These are phyloP conservation scores for Mimachlamys varia DNA, from an alignment of 2,888 invertebrate genomes.

Conservation along the genomic window DNA sequence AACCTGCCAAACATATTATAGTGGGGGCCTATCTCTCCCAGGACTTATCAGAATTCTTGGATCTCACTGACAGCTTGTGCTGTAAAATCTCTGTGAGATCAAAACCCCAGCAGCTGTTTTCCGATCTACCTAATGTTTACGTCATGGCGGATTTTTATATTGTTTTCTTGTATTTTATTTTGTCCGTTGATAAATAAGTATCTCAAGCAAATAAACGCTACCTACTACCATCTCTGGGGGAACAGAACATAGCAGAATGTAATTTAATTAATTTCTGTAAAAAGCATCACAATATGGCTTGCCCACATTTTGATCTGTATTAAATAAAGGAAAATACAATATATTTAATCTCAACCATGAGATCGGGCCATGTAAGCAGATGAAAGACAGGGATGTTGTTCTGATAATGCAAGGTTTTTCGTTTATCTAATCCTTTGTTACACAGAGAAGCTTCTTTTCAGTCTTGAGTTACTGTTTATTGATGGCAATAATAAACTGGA, in stretches of 20 bases:
- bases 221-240: too few relatives aligned
- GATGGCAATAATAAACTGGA: neutral
- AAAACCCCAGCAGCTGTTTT: slow-evolving; percentile 6
- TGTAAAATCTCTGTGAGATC: neutral
- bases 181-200: neutral
- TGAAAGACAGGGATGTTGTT: neutral
- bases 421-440: neutral
- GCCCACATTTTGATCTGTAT: too few relatives aligned
- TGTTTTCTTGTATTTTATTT: neutral
- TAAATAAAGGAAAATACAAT: too few relatives aligned
- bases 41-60: neutral
- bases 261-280: too few relatives aligned
- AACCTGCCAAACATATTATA: neutral
- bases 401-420: neutral
- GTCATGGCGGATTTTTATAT: neutral
- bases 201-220: too few relatives aligned
- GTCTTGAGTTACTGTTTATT: neutral
- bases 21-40: neutral
- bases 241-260: too few relatives aligned
- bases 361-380: neutral
- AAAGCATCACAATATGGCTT: too few relatives aligned
- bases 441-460: neutral
- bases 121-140: neutral
- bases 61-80: neutral
- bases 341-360: too few relatives aligned